Percentiles rank a stretch among this genome's conserved stretches.
phyloP scores from a whole-genome alignment of 2,797 vertebrate genomes.

The Ceyx erithaca region DNA sequence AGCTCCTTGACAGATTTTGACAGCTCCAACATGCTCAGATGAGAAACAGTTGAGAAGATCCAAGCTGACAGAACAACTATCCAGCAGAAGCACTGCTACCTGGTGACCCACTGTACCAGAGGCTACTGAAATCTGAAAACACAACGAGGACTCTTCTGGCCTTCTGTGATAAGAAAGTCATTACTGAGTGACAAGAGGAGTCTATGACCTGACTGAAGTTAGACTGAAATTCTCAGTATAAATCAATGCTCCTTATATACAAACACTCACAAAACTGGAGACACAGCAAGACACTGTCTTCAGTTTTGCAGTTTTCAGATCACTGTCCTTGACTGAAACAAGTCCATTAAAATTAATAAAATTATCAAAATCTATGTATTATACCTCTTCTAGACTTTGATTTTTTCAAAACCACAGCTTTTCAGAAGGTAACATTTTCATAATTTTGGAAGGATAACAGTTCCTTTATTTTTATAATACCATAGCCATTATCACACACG shows the following conservation, averaged over 20 bases:
- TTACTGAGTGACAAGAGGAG: conserved; percentile 13
- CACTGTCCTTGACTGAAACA: background rate
- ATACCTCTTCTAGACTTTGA: accelerated
- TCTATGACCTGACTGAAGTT: background rate
- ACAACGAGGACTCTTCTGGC: background rate
- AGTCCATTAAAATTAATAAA: background rate
- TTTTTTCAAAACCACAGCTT: background rate
- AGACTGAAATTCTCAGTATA: background rate
- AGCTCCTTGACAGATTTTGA: background rate
- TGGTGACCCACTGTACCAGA: background rate
- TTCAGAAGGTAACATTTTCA: background rate
- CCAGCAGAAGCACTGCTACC: background rate
- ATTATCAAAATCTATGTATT: background rate
- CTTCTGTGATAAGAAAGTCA: conserved; percentile 40
- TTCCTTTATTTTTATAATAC: background rate
- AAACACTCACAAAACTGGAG: background rate
- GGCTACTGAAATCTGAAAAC: background rate
- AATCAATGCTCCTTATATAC: background rate
- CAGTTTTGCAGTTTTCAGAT: background rate
- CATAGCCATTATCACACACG: background rate
- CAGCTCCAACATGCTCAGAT: background rate
- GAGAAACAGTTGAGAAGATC: background rate
- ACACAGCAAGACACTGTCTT: background rate
- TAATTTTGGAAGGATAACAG: background rate
- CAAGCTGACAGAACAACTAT: background rate